Conservation (phyloP, 2,113 vertebrate species). For the Collichthys lucidus region DNA sequence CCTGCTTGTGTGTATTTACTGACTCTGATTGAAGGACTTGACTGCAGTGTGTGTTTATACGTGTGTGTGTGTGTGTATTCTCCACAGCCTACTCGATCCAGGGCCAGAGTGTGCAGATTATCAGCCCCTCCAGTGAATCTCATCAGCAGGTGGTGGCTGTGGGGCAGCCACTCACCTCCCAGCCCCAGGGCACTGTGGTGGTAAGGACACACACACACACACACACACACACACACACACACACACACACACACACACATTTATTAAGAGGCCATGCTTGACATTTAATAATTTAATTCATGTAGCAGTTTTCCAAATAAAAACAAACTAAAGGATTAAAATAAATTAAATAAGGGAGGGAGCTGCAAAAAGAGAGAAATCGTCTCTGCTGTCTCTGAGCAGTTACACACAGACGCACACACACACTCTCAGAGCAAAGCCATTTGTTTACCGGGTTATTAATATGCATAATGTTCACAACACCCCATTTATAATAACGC, state of each 20-base stretch:
- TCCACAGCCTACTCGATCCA: constrained; percentile 95
- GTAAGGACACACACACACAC: constrained; percentile 78
- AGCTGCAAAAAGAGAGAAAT: background rate
- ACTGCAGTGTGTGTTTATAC: constrained; percentile 15
- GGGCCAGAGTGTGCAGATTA: constrained; percentile 96
- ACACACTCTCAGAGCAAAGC: background rate
- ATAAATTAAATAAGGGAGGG: constrained; percentile 1
- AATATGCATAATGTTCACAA: constrained; percentile 11
- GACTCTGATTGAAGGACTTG: constrained; percentile 15
- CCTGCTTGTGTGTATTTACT: constrained; percentile 34
- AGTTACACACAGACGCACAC: background rate
- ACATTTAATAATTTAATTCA: constrained; percentile 11
- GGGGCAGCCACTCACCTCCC: constrained; percentile 94
- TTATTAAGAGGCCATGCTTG: constrained; percentile 4
- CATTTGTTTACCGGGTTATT: constrained; percentile 9
- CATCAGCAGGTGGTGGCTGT: constrained; percentile 99
- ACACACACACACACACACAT: background rate
- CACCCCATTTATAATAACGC: background rate
- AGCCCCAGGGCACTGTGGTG: constrained; percentile 98
- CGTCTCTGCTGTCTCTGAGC: background rate
- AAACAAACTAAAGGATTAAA: background rate
- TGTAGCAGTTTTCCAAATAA: background rate
- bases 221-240: background rate
- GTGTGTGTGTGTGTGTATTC: constrained; percentile 18
- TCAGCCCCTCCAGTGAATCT: constrained; percentile 98